These are phyloP conservation scores for Bos taurus DNA, from an alignment of 2,113 vertebrate species.

Conservation along the genomic window DNA sequence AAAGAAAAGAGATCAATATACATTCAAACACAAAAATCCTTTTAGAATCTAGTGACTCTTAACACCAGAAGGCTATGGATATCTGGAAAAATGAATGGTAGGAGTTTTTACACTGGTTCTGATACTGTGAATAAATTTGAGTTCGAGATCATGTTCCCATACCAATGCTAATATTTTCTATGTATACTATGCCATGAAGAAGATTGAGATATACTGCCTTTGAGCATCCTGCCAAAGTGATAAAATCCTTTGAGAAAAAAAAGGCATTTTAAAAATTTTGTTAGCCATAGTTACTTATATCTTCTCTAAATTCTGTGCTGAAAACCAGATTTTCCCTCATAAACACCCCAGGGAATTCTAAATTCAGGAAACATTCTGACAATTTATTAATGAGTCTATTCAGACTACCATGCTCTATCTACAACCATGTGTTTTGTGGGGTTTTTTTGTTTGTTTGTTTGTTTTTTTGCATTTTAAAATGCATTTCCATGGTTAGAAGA, in stretches of 20 bases:
- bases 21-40: background rate
- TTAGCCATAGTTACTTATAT: background rate
- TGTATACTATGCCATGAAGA: accelerated
- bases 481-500: background rate
- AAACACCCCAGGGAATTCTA: background rate
- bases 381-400: background rate
- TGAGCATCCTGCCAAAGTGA: background rate
- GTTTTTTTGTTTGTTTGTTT: background rate
- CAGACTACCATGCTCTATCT: background rate
- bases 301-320: background rate
- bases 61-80: background rate
- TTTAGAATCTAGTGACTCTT: background rate
- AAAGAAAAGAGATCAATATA: background rate
- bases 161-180: background rate
- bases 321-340: background rate
- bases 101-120: background rate
- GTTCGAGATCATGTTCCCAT: background rate
- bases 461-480: background rate
- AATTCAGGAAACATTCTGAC: background rate
- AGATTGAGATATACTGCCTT: background rate
- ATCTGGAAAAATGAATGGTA: background rate
- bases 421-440: background rate
- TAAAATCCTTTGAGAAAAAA: background rate
- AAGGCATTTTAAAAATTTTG: background rate
- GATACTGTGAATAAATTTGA: background rate